Percentiles rank a stretch among this genome's conserved stretches.
Evolutionary conservation across 2,113 vertebrate species (phyloP).

Genomic region (Pomatorhinus ruficollis): DNA sequence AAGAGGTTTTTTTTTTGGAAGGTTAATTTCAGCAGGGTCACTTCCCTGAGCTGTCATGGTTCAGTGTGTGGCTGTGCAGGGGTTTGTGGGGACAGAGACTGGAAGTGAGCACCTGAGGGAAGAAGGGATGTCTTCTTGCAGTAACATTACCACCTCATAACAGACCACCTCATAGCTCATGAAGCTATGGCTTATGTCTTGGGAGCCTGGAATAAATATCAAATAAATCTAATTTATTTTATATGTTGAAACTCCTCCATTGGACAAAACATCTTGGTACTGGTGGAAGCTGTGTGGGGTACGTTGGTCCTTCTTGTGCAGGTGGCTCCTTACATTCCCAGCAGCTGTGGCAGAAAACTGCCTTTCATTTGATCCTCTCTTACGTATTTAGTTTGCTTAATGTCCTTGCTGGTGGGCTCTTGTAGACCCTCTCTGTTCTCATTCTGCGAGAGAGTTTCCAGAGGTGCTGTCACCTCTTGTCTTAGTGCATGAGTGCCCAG

Average conservation of each 20-base stretch:
- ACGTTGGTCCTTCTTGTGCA: not conserved
- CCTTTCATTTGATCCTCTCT: not conserved
- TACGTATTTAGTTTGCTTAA: not conserved
- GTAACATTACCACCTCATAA: not conserved
- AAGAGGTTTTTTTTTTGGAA: not conserved
- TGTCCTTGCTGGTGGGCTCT: not conserved
- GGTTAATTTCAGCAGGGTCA: not conserved
- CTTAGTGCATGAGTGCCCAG: fast-evolving
- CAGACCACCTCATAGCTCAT: not conserved
- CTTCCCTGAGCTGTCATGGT: not conserved
- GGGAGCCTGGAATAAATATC: not conserved
- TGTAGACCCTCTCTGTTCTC: not conserved
- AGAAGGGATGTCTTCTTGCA: not conserved
- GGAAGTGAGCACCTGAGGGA: not conserved
- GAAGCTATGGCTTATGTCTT: not conserved
- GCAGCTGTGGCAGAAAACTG: not conserved
- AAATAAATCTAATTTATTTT: not conserved
- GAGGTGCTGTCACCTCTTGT: fast-evolving
- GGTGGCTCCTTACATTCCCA: not conserved
- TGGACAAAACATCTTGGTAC: fast-evolving
- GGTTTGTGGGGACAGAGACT: not conserved
- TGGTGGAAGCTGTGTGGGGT: not conserved
- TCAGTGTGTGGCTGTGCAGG: not conserved
- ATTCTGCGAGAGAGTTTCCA: not conserved
- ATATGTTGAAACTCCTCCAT: not conserved